These are phyloP conservation scores for Chionis minor DNA, from an alignment of 2,113 vertebrate species.

Conservation along the genomic window DNA sequence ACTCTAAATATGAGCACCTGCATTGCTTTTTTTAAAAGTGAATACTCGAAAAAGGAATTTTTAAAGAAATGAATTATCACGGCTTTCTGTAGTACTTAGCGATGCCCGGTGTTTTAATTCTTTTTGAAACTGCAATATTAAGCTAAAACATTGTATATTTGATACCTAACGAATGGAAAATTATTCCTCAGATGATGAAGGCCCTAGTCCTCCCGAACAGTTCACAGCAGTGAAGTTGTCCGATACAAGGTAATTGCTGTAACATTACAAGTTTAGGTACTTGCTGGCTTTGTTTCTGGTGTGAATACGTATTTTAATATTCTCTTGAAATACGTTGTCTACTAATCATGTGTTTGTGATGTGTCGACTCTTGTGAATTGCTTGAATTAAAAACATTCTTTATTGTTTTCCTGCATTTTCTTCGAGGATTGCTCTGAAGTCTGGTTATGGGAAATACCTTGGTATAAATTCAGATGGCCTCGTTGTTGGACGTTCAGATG, in stretches of 20 bases:
- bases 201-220: constrained; percentile 93
- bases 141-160: not conserved
- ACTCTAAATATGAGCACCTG: not conserved
- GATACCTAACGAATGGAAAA: not conserved
- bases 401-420: not conserved
- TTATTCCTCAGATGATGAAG: constrained; percentile 83
- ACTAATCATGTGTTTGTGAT: not conserved
- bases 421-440: constrained; percentile 91
- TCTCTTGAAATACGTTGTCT: not conserved
- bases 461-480: constrained; percentile 94
- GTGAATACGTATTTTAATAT: not conserved
- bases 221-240: constrained; percentile 94
- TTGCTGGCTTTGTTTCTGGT: not conserved
- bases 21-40: not conserved
- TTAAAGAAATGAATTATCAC: not conserved
- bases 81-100: not conserved
- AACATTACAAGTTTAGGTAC: not conserved
- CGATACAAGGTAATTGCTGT: constrained; percentile 84
- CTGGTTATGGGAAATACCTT: constrained; percentile 96
- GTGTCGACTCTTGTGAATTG: not conserved
- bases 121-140: not conserved
- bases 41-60: not conserved
- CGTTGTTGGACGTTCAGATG: constrained; percentile 92
- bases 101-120: not conserved
- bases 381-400: not conserved